Conservation (phyloP, 64 coral and sea anemone genomes). For the Porites lutea region DNA sequence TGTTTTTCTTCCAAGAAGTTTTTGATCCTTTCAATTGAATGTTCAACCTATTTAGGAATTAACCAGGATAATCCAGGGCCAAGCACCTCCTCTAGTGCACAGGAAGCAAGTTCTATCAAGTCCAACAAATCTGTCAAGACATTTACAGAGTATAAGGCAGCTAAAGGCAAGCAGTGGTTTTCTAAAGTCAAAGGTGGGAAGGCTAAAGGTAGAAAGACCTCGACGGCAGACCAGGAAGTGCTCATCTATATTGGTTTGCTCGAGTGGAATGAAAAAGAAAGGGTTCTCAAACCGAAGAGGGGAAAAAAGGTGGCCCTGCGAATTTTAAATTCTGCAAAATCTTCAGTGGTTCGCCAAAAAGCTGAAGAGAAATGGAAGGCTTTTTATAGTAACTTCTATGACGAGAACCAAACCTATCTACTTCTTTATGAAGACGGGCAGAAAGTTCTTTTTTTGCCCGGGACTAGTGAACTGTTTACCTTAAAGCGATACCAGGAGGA, state of each 20-base stretch:
- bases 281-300: too few relatives aligned
- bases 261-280: too few relatives aligned
- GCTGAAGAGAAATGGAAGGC: conserved; percentile 71
- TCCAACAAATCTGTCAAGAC: conserved; percentile 15
- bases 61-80: too few relatives aligned
- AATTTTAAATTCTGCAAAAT: conserved; percentile 22
- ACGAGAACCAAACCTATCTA: conserved; percentile 35
- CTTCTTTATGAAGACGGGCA: conserved; percentile 68
- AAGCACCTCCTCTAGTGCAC: too few relatives aligned
- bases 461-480: conserved; percentile 16
- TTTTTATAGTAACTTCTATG: conserved; percentile 67
- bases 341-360: conserved; percentile 1
- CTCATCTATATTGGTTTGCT: conserved; percentile 16
- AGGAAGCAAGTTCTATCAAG: too few relatives aligned
- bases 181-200: conserved; percentile 15
- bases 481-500: conserved; percentile 72
- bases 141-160: not conserved
- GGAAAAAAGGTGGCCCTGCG: conserved; percentile 42
- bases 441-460: conserved; percentile 64
- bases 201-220: not conserved
- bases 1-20: too few relatives aligned
- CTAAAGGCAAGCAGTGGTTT: not conserved
- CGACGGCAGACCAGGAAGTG: too few relatives aligned
- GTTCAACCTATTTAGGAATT: too few relatives aligned
- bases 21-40: too few relatives aligned